Percentiles rank a stretch among this genome's conserved stretches.
Evolutionary conservation across 2,888 invertebrate species (phyloP).

Genomic region (Automeris io): DNA sequence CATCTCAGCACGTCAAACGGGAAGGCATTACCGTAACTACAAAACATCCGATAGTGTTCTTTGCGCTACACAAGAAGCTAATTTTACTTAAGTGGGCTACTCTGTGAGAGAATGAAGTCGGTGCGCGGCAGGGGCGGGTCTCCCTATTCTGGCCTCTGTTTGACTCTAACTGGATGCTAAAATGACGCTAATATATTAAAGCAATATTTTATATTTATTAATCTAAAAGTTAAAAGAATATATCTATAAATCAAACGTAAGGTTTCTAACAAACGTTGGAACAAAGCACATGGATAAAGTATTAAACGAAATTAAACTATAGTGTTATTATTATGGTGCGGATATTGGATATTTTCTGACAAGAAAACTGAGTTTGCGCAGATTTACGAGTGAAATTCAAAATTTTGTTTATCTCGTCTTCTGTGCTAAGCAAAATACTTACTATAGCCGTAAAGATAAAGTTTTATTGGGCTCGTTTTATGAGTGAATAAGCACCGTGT

Average conservation of each 20-base stretch:
- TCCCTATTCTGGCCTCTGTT: slow-evolving; percentile 44
- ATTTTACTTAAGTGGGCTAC: slow-evolving; percentile 76
- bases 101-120: slow-evolving; percentile 36
- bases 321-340: too few species aligned
- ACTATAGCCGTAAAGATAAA: background rate
- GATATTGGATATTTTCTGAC: too few species aligned
- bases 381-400: too few species aligned
- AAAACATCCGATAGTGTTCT: slow-evolving; percentile 74
- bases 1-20: slow-evolving; percentile 57
- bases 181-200: slow-evolving; percentile 42
- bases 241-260: too few species aligned
- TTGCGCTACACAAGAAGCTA: slow-evolving; percentile 72
- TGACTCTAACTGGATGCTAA: slow-evolving; percentile 44
- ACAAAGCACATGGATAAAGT: too few species aligned
- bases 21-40: slow-evolving; percentile 54
- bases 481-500: too few species aligned
- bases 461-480: slow-evolving; percentile 1
- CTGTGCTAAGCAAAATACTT: background rate
- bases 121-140: slow-evolving; percentile 41
- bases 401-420: background rate
- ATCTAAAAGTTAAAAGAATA: too few species aligned
- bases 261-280: too few species aligned
- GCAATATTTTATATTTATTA: too few species aligned
- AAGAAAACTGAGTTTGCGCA: too few species aligned
- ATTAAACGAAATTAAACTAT: too few species aligned